Evolutionary conservation across 2,888 invertebrate species (phyloP).

Genomic region (Leptinotarsa juncta): DNA sequence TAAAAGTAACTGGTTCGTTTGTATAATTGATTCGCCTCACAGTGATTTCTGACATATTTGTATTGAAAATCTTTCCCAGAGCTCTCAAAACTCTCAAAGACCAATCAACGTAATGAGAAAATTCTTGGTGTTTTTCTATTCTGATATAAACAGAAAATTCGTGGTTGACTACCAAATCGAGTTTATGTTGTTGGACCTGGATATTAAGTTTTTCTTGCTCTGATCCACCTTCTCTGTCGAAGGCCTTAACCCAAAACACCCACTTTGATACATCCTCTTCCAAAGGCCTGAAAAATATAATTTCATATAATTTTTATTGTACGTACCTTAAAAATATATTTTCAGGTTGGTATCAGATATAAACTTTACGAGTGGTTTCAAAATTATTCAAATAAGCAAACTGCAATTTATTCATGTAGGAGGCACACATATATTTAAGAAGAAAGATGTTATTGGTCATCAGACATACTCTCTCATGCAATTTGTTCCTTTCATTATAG

Average conservation of each 20-base stretch:
- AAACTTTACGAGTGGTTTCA: no score
- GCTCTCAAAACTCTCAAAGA: constrained; percentile 76
- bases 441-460: no score
- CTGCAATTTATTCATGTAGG: no score
- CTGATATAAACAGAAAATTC: constrained; percentile 80
- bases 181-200: constrained; percentile 85
- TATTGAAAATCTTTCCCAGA: constrained; percentile 71
- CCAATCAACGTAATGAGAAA: constrained; percentile 81
- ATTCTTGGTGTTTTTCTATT: constrained; percentile 72
- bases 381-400: no score
- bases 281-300: constrained; percentile 73
- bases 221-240: constrained; percentile 80
- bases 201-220: constrained; percentile 81
- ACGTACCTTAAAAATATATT: no score
- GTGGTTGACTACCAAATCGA: constrained; percentile 83
- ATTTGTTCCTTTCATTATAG: no score
- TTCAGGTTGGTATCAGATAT: no score
- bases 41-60: constrained; percentile 74
- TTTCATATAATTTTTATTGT: no score
- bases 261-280: constrained; percentile 85
- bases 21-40: constrained; percentile 75
- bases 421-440: no score
- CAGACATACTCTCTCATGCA: no score
- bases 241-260: constrained; percentile 83
- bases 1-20: constrained; percentile 75